These are phyloP conservation scores for Apodemia duryi DNA, from an alignment of 2,888 invertebrate species.

Conservation along the genomic window DNA sequence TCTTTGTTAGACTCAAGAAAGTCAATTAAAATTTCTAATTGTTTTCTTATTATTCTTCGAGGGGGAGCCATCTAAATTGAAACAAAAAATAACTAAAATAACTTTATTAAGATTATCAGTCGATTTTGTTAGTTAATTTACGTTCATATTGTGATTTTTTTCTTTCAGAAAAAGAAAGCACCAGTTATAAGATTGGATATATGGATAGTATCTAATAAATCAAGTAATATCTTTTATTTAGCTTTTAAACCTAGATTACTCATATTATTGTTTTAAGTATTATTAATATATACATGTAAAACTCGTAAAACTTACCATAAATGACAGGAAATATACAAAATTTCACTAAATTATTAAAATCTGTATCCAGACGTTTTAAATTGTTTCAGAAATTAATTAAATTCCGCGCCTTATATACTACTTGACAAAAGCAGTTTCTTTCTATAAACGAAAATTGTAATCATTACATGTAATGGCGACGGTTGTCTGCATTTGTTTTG, in stretches of 20 bases:
- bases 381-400: constrained; percentile 32
- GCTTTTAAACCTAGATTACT: background rate
- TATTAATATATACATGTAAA: background rate
- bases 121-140: no score
- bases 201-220: background rate
- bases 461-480: constrained; percentile 56
- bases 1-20: constrained; percentile 60
- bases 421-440: constrained; percentile 60
- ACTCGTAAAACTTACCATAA: constrained; percentile 21
- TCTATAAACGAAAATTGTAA: constrained; percentile 39
- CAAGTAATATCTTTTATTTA: background rate
- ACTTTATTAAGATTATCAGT: no score
- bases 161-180: no score
- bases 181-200: no score
- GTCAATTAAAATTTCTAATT: constrained; percentile 58
- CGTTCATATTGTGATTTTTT: background rate
- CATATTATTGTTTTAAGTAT: background rate
- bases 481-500: constrained; percentile 26
- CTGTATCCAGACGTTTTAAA: constrained; percentile 15
- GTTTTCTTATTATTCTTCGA: constrained; percentile 53
- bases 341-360: background rate
- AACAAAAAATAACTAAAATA: constrained; percentile 20
- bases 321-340: background rate
- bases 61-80: constrained; percentile 61
- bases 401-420: constrained; percentile 42